Conservation (phyloP, 30 jellyfish, hydroid and myxozoan species). For the Turritopsis dohrnii region DNA sequence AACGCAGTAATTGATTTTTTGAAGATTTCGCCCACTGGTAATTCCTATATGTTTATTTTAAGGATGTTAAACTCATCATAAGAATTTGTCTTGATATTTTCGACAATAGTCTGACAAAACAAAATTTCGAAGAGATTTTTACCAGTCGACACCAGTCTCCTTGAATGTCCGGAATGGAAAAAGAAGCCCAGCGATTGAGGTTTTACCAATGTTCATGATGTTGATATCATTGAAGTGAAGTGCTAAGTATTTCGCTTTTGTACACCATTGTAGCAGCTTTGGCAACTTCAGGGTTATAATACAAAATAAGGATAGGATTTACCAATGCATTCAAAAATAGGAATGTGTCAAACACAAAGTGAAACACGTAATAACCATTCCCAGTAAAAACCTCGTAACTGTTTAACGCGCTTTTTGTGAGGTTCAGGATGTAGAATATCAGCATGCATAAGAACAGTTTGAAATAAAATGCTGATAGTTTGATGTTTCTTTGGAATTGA, state of each 20-base stretch:
- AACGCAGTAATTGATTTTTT: too few species aligned
- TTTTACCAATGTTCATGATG: too few species aligned
- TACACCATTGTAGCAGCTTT: constrained; percentile 6
- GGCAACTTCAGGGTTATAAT: neutral
- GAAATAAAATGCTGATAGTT: constrained; percentile 1
- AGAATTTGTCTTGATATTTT: too few species aligned
- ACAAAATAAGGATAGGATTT: constrained; percentile 21
- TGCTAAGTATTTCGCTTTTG: neutral
- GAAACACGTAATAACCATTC: constrained; percentile 13
- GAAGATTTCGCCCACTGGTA: too few species aligned
- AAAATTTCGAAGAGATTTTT: too few species aligned
- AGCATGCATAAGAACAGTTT: constrained; percentile 29
- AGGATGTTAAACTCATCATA: too few species aligned
- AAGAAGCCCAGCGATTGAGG: too few species aligned
- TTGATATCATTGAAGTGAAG: neutral
- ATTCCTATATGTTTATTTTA: too few species aligned
- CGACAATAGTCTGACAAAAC: too few species aligned
- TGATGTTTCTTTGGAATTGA: constrained; percentile 2
- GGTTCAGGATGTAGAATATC: constrained; percentile 7
- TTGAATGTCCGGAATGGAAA: too few species aligned
- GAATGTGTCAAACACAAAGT: constrained; percentile 26
- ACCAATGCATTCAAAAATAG: constrained; percentile 13
- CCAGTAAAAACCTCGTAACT: constrained; percentile 22
- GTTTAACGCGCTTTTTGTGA: constrained; percentile 11
- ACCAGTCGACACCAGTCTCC: too few species aligned